Conservation (phyloP, 2,888 invertebrate species). For the Sphecodes monilicornis region DNA sequence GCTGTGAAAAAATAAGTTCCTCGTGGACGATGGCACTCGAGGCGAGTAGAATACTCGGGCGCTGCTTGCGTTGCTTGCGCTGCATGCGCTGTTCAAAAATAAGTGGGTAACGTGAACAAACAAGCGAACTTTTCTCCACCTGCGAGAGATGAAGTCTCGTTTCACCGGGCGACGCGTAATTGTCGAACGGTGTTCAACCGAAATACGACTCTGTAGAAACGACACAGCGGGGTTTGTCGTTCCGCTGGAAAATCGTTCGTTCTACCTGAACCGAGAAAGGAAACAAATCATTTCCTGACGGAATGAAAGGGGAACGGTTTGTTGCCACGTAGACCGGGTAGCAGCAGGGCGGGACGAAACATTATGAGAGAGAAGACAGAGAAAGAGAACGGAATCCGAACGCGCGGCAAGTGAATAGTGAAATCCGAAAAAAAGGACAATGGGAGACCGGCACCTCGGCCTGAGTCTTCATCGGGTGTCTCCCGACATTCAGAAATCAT, state of each 20-base stretch:
- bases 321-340: background rate
- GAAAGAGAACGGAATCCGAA: background rate
- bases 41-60: background rate
- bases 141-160: background rate
- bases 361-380: background rate
- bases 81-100: slow-evolving; percentile 9
- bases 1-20: background rate
- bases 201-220: background rate
- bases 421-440: slow-evolving; percentile 22
- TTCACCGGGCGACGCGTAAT: background rate
- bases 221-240: background rate
- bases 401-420: slow-evolving; percentile 12
- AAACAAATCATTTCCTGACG: slow-evolving; percentile 3
- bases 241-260: background rate
- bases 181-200: background rate
- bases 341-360: slow-evolving; percentile 1
- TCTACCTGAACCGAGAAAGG: background rate
- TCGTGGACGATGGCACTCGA: slow-evolving; percentile 6
- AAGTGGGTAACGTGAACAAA: slow-evolving; percentile 7
- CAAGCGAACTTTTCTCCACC: background rate
- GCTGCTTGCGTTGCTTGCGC: too few species aligned
- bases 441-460: background rate
- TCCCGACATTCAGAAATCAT: slow-evolving; percentile 40
- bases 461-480: slow-evolving; percentile 22
- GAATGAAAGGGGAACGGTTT: background rate